A percentile compares a stretch with the other conserved stretches of the same genome.
Conservation (phyloP, 2,888 invertebrate species). For the Drosophila merina region DNA sequence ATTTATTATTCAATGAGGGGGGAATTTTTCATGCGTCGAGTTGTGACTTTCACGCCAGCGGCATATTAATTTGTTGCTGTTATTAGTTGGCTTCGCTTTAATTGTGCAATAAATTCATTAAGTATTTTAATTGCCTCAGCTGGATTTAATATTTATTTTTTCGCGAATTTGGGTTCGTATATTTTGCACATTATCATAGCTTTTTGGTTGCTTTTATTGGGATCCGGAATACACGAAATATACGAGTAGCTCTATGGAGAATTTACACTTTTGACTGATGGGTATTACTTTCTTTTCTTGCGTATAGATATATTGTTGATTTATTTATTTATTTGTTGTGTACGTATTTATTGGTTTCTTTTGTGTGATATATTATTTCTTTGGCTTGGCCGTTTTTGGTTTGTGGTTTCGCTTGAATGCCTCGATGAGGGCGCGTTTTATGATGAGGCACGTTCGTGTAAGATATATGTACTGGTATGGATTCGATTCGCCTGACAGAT, state of each 20-base stretch:
- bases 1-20: constrained; percentile 64
- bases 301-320: constrained; percentile 41
- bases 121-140: constrained; percentile 71
- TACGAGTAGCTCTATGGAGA: constrained; percentile 30
- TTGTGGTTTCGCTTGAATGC: constrained; percentile 69
- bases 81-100: constrained; percentile 46
- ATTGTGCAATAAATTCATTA: constrained; percentile 77
- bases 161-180: constrained; percentile 21
- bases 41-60: constrained; percentile 71
- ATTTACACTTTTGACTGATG: constrained; percentile 42
- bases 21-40: constrained; percentile 45
- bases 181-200: constrained; percentile 46
- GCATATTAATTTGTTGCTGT: constrained; percentile 61
- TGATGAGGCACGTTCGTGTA: constrained; percentile 73
- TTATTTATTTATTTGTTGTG: constrained; percentile 11
- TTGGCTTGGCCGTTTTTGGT: constrained; percentile 58
- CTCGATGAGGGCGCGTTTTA: constrained; percentile 74
- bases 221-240: constrained; percentile 42
- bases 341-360: constrained; percentile 40
- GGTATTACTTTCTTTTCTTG: constrained; percentile 31
- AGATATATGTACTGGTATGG: constrained; percentile 25
- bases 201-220: constrained; percentile 2
- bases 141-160: constrained; percentile 53
- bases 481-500: constrained; percentile 20
- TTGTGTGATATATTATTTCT: constrained; percentile 35